Base-by-base conservation (phyloP, 2,888 invertebrate genomes). In the Scrobipalpa costella region DNA sequence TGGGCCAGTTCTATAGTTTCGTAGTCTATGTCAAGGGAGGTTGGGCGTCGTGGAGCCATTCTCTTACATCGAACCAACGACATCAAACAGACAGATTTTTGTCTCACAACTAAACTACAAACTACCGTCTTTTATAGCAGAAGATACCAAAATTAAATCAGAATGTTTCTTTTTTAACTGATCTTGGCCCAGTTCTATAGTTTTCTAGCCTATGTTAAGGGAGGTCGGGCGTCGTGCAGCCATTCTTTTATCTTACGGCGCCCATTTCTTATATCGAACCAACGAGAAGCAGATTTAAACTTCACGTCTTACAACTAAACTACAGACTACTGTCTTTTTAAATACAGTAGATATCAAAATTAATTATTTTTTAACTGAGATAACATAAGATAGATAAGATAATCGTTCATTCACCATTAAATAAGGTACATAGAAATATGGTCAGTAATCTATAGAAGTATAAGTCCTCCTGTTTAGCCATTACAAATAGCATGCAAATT, bases 201-300 rank as follows among this genome's bases (percentile, higher is more conserved):
- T 11, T 38, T 17, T 13, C 8, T 7, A 57, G 19, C 0, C 38
- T 19, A 15, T 9, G 9, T 19, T 15, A 19, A 9, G 19, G 57
- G 57, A 11, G 64, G 65, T 68, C 69, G 75, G 75, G 72, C 68
- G 70, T 69, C 71, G 73, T 66, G 72, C 67, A 72, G 68, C 76
- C 73, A 76, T 79, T 80, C 78, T 73, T 83, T 84, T 82, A 82
- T 82, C 83, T 82, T 81, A 83, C 81, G 70, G 76, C 72, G 64
- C 74, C 73, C 84, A 84, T 85, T 81, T 77, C 80, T 84, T 80
- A 85, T 81, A 78, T 77, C 78, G 81, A 74, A 74, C 75, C 70
- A 70, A 71, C 71, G 81, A 80, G 79, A 76, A 76, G 61, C 40
- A 67, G 44, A 81, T 82, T 82, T 79, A n/a, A n/a, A n/a, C n/a